Evolutionary conservation across 2,888 invertebrate species (phyloP), one percentile per base, ranked within the genome.

Genomic region (Ellobium chinense): DNA sequence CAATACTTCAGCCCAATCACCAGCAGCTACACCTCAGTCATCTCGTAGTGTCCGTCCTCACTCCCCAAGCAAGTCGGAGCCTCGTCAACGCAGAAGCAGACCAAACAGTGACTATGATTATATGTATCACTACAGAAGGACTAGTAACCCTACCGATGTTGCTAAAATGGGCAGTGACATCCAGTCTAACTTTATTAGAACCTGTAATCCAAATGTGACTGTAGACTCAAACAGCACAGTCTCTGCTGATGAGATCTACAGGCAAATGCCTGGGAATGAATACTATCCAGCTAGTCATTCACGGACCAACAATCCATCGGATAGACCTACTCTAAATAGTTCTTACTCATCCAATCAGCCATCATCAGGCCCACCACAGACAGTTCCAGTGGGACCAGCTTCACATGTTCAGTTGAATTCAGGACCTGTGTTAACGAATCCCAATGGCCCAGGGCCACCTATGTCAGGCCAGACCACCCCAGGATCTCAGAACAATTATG

Each of bases 31-130:
- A 31, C 24, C 69, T 21, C 1, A 3, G 18, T 78, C 31, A n/a
- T 68, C 78, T n/a, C n/a, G n/a, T 29, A 78, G 65, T 18, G n/a
- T 74, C 29, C 29, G 60, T 54, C 54, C 82, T 24, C 74, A 78
- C n/a, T 63, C 78, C 1, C 74, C 68, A 54, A 63, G 46, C 12
- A 65, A 72, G 21, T 56, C 78, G 29, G 79, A 66, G 54, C 58
- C 66, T 18, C 79, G 56, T 2, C 18, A 73, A 0, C 24, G 12
- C 36, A 9, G 21, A 18, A 27, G 65, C 36, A 27, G 69, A 18
- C 21, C 60, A 29, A 1, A 7, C 21, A 66, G 56, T 66, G 65
- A 66, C n/a, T 36, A 54, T 66, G 65, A 66, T 14, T 36, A 54
- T 31, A 29, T 29, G 14, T n/a, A 9, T 27, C 37, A 60, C 12